These are phyloP conservation scores for Eptesicus fuscus DNA, from an alignment of 2,113 vertebrate genomes.

Conservation along the genomic window DNA sequence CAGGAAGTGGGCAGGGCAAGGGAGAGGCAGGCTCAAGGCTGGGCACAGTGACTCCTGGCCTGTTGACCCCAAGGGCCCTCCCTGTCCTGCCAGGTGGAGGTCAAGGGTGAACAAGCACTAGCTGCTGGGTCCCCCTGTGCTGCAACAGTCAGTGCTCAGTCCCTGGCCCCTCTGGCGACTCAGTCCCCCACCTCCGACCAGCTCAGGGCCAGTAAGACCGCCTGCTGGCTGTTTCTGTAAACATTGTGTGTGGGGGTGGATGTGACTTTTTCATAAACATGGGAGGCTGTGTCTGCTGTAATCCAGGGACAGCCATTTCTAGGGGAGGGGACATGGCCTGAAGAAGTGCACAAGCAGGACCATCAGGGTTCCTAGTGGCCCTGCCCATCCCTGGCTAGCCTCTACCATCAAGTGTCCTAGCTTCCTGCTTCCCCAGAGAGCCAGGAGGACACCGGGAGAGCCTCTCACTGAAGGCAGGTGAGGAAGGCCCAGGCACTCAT, in stretches of 20 bases:
- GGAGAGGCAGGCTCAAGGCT: background rate
- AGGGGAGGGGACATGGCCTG: background rate
- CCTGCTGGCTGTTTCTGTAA: background rate
- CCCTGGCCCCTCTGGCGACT: background rate
- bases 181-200: background rate
- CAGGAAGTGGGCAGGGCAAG: background rate
- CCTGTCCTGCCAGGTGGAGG: background rate
- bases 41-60: background rate
- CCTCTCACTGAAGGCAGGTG: background rate
- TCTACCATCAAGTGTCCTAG: background rate
- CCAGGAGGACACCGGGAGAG: background rate
- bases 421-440: background rate
- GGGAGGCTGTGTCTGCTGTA: background rate
- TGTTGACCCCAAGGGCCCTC: background rate
- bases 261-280: background rate
- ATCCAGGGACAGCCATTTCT: background rate
- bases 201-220: background rate
- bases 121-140: background rate
- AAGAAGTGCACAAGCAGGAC: background rate
- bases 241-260: background rate
- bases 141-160: background rate
- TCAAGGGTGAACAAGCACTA: too few relatives aligned
- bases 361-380: background rate
- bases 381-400: background rate
- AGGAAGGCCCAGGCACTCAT: background rate